Conservation (phyloP, 2,113 vertebrate species). For the Pholis gunnellus region DNA sequence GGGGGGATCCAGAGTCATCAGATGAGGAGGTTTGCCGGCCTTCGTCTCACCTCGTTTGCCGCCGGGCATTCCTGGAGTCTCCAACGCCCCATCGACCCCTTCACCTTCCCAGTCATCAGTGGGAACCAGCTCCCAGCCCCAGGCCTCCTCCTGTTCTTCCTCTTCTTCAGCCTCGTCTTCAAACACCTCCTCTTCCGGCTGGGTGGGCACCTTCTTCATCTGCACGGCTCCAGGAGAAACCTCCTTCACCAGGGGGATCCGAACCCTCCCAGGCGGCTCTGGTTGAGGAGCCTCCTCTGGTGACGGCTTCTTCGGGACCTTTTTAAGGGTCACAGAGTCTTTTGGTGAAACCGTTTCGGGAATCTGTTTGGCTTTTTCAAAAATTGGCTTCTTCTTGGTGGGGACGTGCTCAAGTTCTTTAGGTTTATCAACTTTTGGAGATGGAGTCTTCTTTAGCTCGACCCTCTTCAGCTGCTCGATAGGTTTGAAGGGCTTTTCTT, state of each 20-base stretch:
- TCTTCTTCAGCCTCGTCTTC: constrained; percentile 62
- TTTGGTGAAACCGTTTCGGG: constrained; percentile 67
- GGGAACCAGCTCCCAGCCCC: constrained; percentile 82
- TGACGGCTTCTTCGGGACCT: constrained; percentile 65
- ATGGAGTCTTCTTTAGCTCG: constrained; percentile 65
- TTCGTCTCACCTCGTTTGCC: constrained; percentile 88
- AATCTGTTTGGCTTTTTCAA: constrained; percentile 56
- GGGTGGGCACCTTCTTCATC: constrained; percentile 79
- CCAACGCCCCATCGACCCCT: constrained; percentile 76
- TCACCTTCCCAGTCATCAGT: constrained; percentile 78
- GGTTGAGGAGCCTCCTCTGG: constrained; percentile 32
- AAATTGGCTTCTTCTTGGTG: constrained; percentile 55
- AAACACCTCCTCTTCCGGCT: constrained; percentile 75
- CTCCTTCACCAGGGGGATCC: constrained; percentile 68
- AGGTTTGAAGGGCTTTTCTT: constrained; percentile 46
- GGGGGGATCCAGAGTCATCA: constrained; percentile 41
- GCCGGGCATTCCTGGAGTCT: constrained; percentile 84
- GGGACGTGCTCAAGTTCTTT: constrained; percentile 52
- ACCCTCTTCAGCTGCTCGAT: constrained; percentile 58
- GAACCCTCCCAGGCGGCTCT: constrained; percentile 23
- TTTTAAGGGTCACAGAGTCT: constrained; percentile 83
- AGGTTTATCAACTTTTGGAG: constrained; percentile 59
- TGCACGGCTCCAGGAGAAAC: constrained; percentile 74
- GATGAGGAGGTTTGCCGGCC: constrained; percentile 56
- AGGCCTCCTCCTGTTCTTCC: constrained; percentile 75